Conservation (phyloP, 2,888 invertebrate genomes). For the Torymus texanus region DNA sequence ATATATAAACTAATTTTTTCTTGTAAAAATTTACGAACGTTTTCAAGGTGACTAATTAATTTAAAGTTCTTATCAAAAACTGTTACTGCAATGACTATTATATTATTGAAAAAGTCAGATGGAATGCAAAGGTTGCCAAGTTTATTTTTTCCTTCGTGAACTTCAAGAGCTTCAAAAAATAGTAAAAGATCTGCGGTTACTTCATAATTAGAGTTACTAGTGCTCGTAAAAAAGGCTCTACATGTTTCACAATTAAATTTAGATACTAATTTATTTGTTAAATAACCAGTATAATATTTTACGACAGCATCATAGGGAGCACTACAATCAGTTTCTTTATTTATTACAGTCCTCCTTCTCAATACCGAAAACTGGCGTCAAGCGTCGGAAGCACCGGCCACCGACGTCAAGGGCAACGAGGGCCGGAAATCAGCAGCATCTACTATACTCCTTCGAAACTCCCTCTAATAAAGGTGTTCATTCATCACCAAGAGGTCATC, state of each 20-base stretch:
- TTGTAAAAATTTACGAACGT: background rate
- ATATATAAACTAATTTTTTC: background rate
- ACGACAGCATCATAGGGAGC: background rate
- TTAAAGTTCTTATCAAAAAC: background rate
- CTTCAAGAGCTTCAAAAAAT: no score
- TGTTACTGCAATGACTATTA: background rate
- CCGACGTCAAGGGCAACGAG: no score
- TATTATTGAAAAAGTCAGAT: background rate
- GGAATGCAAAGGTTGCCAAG: background rate
- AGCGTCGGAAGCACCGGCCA: no score
- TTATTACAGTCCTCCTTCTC: no score
- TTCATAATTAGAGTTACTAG: background rate
- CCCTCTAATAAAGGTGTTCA: no score
- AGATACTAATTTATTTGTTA: background rate
- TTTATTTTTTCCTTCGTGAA: background rate
- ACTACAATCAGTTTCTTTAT: background rate
- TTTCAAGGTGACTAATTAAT: background rate
- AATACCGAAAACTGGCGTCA: no score
- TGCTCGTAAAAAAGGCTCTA: background rate
- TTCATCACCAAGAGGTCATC: no score
- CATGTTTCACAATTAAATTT: constrained; percentile 2
- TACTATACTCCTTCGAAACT: no score
- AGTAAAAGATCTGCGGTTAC: background rate
- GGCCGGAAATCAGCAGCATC: no score
- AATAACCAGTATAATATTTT: background rate